Base-by-base conservation (phyloP, 2,888 invertebrate species). In the Acanthosoma haemorrhoidale region DNA sequence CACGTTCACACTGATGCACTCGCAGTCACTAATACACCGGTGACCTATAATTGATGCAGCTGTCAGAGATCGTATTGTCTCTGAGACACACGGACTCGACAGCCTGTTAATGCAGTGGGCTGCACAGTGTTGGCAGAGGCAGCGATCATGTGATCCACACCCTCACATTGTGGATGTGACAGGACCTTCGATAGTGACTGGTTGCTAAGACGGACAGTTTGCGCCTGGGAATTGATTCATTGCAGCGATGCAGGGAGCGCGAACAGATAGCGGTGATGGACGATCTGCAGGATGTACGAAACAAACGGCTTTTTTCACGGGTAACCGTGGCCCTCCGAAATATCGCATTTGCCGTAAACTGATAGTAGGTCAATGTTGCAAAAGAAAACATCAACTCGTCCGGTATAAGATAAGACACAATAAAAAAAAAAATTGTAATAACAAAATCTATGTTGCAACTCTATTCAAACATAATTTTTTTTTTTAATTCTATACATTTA, bases 251-350 rank as follows among this genome's bases (percentile, higher is more conserved):
- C 8, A n/a, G 6, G 51, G 25, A 25, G 2, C 25, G 13, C 25
- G n/a, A n/a, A 25, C 1, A 51, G 51, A 51, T 51, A 51, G 51
- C 51, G 29, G 29, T 51, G 51, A 51, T 51, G 51, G 51, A 51
- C 51, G 51, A 51, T 3, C 51, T 51, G 21, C 51, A 25, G 51
- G 29, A 25, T 25, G 25, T 51, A 6, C 4, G 51, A 51, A 51
- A 51, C 51, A 51, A 51, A 51, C 51, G 51, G 29, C 51, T 51
- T 51, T 51, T 51, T 21, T 51, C 51, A 51, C n/a, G 25, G 51
- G 25, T 21, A 25, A 25, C 29, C 25, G 21, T 25, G 21, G 13
- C 51, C 5, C 51, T 5, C 51, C 25, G 2, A 21, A n/a, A 25
- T 13, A 51, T 51, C 51, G 25, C n/a, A n/a, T n/a, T n/a, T n/a